A percentile compares a stretch with the other conserved stretches of the same genome.
These are phyloP conservation scores for Acropora tenuis DNA, from an alignment of 64 coral and sea anemone genomes.

Conservation along the genomic window DNA sequence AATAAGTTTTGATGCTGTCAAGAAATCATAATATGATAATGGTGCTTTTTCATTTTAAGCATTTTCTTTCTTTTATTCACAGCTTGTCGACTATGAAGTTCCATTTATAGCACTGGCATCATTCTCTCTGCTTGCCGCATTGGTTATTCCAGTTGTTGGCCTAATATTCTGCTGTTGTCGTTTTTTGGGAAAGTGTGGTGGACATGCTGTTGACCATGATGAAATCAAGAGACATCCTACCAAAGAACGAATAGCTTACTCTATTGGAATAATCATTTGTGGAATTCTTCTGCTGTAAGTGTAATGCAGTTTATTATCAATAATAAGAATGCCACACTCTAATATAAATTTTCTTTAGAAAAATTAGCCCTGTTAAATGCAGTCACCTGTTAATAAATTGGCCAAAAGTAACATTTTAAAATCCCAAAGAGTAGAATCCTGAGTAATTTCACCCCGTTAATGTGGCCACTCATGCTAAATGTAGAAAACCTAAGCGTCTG, in stretches of 20 bases:
- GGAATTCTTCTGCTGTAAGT: conserved; percentile 87
- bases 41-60: not conserved
- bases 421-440: too few species aligned
- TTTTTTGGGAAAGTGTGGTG: conserved; percentile 60
- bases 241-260: conserved; percentile 62
- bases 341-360: too few species aligned
- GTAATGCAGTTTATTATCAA: too few species aligned
- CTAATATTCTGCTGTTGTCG: conserved; percentile 80
- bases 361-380: too few species aligned
- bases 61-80: not conserved
- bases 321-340: too few species aligned
- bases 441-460: too few species aligned
- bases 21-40: too few species aligned
- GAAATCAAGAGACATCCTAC: conserved; percentile 66
- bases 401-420: too few species aligned
- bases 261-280: conserved; percentile 67
- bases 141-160: conserved; percentile 71
- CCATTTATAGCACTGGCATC: conserved; percentile 64
- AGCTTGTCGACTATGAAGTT: conserved; percentile 88
- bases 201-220: conserved; percentile 49
- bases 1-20: too few species aligned
- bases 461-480: too few species aligned
- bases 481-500: too few species aligned
- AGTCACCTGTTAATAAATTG: too few species aligned
- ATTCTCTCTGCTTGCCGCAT: conserved; percentile 70